Conservation (phyloP, 2,888 invertebrate species). For the Drosophila tripunctata region DNA sequence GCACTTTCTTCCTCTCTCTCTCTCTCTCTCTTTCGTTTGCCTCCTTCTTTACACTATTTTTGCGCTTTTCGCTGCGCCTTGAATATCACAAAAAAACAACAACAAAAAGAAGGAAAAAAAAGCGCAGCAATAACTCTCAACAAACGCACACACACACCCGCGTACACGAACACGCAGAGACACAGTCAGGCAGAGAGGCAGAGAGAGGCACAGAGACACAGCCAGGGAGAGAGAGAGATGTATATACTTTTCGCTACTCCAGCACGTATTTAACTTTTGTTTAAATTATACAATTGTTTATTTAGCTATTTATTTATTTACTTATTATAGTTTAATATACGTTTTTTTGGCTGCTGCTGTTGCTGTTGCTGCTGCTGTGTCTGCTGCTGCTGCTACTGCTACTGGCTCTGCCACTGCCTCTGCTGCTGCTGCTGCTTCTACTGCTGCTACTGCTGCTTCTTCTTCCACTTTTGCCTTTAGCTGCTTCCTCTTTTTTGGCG, state of each 20-base stretch:
- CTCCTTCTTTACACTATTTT: slow-evolving; percentile 24
- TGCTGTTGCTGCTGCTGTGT: slow-evolving; percentile 6
- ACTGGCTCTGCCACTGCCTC: slow-evolving; percentile 2
- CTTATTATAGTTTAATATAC: slow-evolving; percentile 20
- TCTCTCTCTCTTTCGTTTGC: slow-evolving; percentile 6
- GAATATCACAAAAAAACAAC: slow-evolving; percentile 48
- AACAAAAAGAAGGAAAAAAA: no score
- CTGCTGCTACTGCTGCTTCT: slow-evolving; percentile 17
- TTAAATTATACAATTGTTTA: slow-evolving; percentile 22
- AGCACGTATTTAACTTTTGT: no score
- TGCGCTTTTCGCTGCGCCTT: slow-evolving; percentile 26
- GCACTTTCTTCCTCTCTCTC: no score
- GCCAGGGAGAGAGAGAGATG: slow-evolving; percentile 20
- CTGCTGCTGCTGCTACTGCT: slow-evolving; percentile 9
- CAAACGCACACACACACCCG: slow-evolving; percentile 6
- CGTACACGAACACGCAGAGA: slow-evolving; percentile 7
- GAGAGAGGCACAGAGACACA: slow-evolving; percentile 10
- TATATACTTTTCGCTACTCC: slow-evolving; percentile 32
- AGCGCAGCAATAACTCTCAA: slow-evolving; percentile 48
- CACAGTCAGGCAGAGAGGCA: slow-evolving; percentile 14
- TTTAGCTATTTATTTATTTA: slow-evolving; percentile 2
- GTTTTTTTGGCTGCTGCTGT: slow-evolving; percentile 10
- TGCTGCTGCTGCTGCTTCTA: slow-evolving; percentile 26
- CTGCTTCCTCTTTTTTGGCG: slow-evolving; percentile 49
- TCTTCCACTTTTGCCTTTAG: slow-evolving; percentile 28